phyloP scores from a whole-genome alignment of 2,113 vertebrate genomes.

The Amphiprion percula region DNA sequence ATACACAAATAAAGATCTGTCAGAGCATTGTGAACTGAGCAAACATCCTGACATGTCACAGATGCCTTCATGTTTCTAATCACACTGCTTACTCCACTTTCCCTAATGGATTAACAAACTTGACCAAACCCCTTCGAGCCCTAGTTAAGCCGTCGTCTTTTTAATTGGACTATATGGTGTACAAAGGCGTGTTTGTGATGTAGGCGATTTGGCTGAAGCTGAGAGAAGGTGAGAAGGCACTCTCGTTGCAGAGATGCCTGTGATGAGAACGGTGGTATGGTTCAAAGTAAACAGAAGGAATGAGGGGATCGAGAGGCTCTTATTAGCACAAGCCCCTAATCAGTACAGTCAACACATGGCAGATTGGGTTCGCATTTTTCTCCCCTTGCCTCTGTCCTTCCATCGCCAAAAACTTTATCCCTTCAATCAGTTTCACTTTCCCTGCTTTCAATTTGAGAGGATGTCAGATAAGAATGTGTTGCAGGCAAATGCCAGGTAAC shows the following conservation, averaged over 20 bases:
- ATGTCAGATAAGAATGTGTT: constrained; percentile 65
- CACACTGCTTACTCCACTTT: constrained; percentile 39
- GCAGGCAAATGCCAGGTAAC: constrained; percentile 69
- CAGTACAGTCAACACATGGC: constrained; percentile 80
- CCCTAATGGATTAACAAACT: constrained; percentile 44
- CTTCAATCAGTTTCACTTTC: constrained; percentile 72
- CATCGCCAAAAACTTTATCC: constrained; percentile 61
- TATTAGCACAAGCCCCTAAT: constrained; percentile 77
- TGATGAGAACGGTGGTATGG: constrained; percentile 38
- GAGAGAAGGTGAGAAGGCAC: constrained; percentile 30
- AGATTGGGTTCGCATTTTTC: constrained; percentile 80
- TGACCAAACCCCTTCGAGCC: constrained; percentile 10
- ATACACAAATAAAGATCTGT: constrained; percentile 33
- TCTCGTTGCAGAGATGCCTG: constrained; percentile 40
- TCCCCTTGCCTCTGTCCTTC: constrained; percentile 55
- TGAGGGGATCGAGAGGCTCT: constrained; percentile 77
- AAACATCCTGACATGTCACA: constrained; percentile 38
- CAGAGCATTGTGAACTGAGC: neutral
- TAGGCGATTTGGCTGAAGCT: constrained; percentile 42
- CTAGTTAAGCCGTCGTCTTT: constrained; percentile 32
- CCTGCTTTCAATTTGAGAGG: constrained; percentile 68
- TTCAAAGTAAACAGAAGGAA: constrained; percentile 80
- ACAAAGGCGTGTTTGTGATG: constrained; percentile 39
- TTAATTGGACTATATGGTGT: constrained; percentile 41
- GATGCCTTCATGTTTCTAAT: constrained; percentile 44